A percentile compares a stretch with the other conserved stretches of the same genome.
phyloP scores from a whole-genome alignment of 2,888 invertebrate genomes.

The Xanthorhoe spadicearia region DNA sequence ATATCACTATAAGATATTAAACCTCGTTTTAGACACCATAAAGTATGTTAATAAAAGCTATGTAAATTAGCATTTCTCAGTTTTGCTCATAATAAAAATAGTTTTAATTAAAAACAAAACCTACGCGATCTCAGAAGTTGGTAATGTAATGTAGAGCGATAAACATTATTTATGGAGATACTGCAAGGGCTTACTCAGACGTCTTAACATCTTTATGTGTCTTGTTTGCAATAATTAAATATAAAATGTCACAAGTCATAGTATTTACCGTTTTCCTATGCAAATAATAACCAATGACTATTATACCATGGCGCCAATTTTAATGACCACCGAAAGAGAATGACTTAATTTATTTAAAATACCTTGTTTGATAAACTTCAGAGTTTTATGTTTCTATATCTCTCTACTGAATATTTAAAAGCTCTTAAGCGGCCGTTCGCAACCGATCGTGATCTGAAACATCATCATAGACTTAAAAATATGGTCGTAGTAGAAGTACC shows the following conservation, averaged over 20 bases:
- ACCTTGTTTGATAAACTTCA: not conserved
- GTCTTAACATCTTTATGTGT: conserved; percentile 52
- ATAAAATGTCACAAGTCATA: conserved; percentile 50
- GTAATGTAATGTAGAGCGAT: conserved; percentile 22
- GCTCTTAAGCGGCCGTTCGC: not conserved
- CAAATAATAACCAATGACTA: conserved; percentile 54
- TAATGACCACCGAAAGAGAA: conserved; percentile 27
- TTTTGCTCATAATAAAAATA: conserved; percentile 20
- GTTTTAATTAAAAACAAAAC: conserved; percentile 27
- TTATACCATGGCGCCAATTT: conserved; percentile 55
- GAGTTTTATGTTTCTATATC: no score
- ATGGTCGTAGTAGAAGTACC: not conserved
- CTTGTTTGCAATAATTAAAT: conserved; percentile 51
- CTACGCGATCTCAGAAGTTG: conserved; percentile 8
- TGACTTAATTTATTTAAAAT: conserved; percentile 6
- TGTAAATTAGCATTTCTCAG: conserved; percentile 12
- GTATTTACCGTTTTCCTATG: conserved; percentile 61
- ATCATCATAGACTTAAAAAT: no score
- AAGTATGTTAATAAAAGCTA: conserved; percentile 28
- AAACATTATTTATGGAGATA: conserved; percentile 45
- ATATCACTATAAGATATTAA: conserved; percentile 40
- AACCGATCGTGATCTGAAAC: not conserved
- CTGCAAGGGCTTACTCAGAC: conserved; percentile 49
- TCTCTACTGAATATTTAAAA: no score
- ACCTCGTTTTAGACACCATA: conserved; percentile 32